These are phyloP conservation scores for Pelecanus crispus DNA, from an alignment of 2,113 vertebrate species.

Conservation along the genomic window DNA sequence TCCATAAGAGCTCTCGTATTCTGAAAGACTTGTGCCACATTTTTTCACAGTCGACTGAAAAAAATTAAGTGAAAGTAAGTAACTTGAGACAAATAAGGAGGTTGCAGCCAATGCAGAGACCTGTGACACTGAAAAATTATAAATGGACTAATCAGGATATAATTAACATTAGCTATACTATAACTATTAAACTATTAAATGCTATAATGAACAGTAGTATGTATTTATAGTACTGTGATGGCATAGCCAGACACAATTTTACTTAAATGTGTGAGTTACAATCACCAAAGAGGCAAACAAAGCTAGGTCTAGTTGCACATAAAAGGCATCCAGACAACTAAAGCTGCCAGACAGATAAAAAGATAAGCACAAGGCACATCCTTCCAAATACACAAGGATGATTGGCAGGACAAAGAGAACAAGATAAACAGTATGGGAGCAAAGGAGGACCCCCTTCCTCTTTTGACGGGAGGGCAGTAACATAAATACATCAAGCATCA, in stretches of 20 bases:
- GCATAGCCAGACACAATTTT: background rate
- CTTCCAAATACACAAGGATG: background rate
- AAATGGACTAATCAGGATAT: background rate
- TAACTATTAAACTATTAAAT: background rate
- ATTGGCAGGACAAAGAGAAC: background rate
- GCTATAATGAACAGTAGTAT: background rate
- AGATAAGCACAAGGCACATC: background rate
- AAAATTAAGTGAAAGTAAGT: background rate
- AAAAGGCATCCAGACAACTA: background rate
- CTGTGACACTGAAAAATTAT: background rate
- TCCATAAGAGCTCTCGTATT: background rate
- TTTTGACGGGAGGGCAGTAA: background rate
- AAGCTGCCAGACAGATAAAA: background rate
- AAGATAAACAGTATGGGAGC: background rate
- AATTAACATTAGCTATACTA: background rate
- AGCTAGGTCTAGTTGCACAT: background rate
- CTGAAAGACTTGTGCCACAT: background rate
- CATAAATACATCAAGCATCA: accelerated
- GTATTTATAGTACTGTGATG: background rate
- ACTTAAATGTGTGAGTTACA: background rate
- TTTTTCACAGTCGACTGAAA: background rate
- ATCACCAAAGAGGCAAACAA: background rate
- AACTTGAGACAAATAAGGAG: background rate
- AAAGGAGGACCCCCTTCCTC: background rate
- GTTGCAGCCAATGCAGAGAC: background rate